Percentiles rank a stretch among this genome's conserved stretches.
These are phyloP conservation scores for Oxycera nigricornis DNA, from an alignment of 2,888 invertebrate genomes.

Conservation along the genomic window DNA sequence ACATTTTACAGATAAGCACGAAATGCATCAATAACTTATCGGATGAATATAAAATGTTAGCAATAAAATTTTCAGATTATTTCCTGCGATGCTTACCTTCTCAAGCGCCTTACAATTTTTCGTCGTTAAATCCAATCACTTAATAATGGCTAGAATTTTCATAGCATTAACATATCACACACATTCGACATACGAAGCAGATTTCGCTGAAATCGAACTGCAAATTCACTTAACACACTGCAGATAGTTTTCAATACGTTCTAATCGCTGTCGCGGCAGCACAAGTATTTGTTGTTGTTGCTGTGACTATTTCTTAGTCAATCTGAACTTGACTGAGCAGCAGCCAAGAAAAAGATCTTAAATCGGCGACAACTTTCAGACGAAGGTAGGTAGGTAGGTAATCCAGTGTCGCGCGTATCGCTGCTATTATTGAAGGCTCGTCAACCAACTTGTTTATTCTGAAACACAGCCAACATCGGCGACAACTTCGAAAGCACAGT, in stretches of 20 bases:
- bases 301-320: background rate
- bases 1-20: background rate
- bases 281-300: background rate
- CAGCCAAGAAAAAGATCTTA: conserved; percentile 21
- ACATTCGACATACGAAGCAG: background rate
- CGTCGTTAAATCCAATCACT: background rate
- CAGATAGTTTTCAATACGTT: background rate
- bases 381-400: too few species aligned
- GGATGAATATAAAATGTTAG: background rate
- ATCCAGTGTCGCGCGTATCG: conserved; percentile 15
- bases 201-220: background rate
- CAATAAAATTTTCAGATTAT: background rate
- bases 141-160: background rate
- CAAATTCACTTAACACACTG: background rate
- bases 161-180: background rate
- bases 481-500: background rate
- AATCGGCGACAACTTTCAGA: conserved; percentile 25
- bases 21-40: background rate
- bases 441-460: conserved; percentile 8
- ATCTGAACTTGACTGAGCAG: conserved; percentile 25
- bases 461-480: background rate
- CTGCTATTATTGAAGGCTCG: conserved; percentile 13
- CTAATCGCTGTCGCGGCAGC: background rate
- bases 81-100: background rate
- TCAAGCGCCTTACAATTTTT: background rate